Base-by-base conservation (phyloP, 2,113 vertebrate genomes). In the Pycnonotus jocosus region DNA sequence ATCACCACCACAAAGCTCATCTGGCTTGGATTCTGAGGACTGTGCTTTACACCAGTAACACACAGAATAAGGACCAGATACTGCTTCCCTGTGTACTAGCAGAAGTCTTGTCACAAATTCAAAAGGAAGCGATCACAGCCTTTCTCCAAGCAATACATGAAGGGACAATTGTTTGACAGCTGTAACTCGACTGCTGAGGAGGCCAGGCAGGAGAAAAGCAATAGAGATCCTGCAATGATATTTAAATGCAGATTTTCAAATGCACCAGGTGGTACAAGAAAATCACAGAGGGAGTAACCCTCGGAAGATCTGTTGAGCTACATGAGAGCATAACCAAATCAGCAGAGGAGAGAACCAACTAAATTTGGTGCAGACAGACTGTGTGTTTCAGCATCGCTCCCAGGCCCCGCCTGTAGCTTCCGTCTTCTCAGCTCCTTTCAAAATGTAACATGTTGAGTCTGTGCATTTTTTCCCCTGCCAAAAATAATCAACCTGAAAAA, bases 401-500 rank as follows among this genome's bases (percentile, higher is more conserved):
- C 82, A 53, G 78, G 88, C 72, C 77, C 86, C 61, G 64, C 82
- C 92, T 83, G 82, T 12, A 90, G 82, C 85, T 95, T 96, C 92
- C 35, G 0, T 92, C 85, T 96, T 71, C 90, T 42, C 68, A 51
- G 65, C 77, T 93, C 76, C 88, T 81, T 90, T 78, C 35, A 68
- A 95, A 95, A 72, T 1, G 0, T 42, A 94, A 72, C 58, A 95
- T 95, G 93, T 96, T 92, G 85, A 93, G 92, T 92, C 96, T 97
- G 86, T 93, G 82, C 68, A 50, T 62, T 93, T 91, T 74, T 66
- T 82, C 44, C 25, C 65, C 69, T 81, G 94, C 93, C 91, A 97
- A 95, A 96, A 94, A 92, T 87, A 95, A 95, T 79, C 91, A 96
- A 85, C 70, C 56, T 69, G 66, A 66, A 80, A 88, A 87, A 87